Conservation (phyloP, 2,888 invertebrate genomes). For the Melanostoma scalare region DNA sequence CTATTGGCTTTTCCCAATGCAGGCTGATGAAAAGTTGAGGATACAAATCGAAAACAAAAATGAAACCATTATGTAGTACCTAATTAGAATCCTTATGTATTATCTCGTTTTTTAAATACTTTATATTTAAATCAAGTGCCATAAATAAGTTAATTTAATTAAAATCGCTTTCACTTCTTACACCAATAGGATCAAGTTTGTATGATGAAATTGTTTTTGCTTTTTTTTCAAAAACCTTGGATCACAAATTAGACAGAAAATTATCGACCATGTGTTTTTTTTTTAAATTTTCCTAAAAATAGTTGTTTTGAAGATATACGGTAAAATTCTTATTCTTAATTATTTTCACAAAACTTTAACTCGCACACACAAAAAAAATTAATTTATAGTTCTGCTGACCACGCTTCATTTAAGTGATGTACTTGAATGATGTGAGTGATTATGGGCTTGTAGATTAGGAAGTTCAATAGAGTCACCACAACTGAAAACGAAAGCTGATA, state of each 20-base stretch:
- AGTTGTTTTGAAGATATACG: too few species aligned
- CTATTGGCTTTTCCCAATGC: too few species aligned
- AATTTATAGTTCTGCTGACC: constrained; percentile 30
- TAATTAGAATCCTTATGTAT: neutral
- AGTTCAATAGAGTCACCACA: constrained; percentile 79
- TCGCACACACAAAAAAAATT: neutral
- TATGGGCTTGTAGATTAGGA: constrained; percentile 74
- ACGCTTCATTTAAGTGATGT: constrained; percentile 44
- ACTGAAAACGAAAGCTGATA: constrained; percentile 73
- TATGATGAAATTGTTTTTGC: too few species aligned
- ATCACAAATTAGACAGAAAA: too few species aligned
- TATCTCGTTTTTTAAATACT: neutral
- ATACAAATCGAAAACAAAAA: too few species aligned
- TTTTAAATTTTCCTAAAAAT: too few species aligned
- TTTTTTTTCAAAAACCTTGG: too few species aligned
- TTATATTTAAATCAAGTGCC: constrained; percentile 16
- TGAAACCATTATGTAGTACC: too few species aligned
- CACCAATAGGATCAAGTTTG: too few species aligned
- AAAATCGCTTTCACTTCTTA: too few species aligned
- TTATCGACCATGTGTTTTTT: too few species aligned
- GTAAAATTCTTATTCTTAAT: neutral
- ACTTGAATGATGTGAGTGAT: constrained; percentile 58
- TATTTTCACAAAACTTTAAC: constrained; percentile 4
- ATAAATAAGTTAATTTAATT: neutral
- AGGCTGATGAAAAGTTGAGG: too few species aligned